Evolutionary conservation across 1,140 invertebrate species (phyloP), one percentile per base, ranked within the genome.

Genomic region (Andricus grossulariae): DNA sequence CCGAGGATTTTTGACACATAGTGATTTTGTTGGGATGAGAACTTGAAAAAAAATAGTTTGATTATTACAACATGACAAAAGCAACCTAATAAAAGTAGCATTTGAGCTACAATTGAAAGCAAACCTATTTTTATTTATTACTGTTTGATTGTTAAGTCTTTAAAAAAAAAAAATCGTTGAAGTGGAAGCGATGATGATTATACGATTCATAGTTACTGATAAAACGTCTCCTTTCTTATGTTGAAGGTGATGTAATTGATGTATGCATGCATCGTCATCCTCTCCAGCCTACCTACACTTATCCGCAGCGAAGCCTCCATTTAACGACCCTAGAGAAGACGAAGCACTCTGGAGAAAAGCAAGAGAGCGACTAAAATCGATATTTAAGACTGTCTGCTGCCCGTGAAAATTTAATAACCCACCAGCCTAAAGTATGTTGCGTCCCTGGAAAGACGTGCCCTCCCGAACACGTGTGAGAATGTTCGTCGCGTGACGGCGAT

Each of bases 371-470:
- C 21, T 21, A 78, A 82, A 88, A 88, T 88, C 83, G 84, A 86
- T 87, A 88, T 86, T 86, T 85, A 88, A 88, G 85, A 85, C 83
- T 82, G 81, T 82, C 85, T 82, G 82, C 79, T 83, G 80, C 77
- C 81, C 81, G 84, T 86, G 86, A 88, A 90, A 89, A 90, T 90
- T 89, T 89, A 89, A 90, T 88, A 88, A 89, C 83, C 82, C 78
- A 75, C 74, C 76, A 80, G 82, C 83, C 82, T 76, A 72, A 87
- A 85, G 85, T 86, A 83, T 84, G 83, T 78, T 82, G 82, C 82
- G 70, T 66, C 66, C 80, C 78, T 16, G 55, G 57, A 79, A 84
- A 86, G 85, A 86, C 78, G 79, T 80, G 83, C 80, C 80, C 74
- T 82, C 74, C 51, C 78, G 81, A 85, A 86, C 87, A 87, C 85